phyloP scores from a whole-genome alignment of 2,113 vertebrate genomes.

The Indicator indicator region DNA sequence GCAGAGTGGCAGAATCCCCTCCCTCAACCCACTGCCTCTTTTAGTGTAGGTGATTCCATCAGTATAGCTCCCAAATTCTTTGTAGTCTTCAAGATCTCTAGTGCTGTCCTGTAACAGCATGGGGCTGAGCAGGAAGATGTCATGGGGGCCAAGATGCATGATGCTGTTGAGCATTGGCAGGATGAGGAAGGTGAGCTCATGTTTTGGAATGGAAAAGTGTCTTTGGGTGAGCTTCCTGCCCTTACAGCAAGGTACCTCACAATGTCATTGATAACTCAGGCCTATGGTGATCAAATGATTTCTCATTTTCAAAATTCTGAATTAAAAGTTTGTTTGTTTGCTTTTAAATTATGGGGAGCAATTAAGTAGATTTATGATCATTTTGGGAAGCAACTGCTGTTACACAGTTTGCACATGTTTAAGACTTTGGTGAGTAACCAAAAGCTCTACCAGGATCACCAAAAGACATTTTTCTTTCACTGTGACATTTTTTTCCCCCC shows the following conservation, averaged over 20 bases:
- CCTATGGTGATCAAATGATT: neutral
- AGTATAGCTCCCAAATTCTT: neutral
- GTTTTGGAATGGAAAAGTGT: neutral
- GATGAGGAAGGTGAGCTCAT: neutral
- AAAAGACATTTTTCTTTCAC: neutral
- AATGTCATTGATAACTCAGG: neutral
- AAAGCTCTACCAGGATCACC: neutral
- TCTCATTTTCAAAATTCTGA: neutral
- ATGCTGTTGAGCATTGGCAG: rapidly evolving
- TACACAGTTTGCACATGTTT: neutral
- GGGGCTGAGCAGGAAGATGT: neutral
- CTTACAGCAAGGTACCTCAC: neutral
- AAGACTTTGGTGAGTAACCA: neutral
- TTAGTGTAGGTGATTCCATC: neutral
- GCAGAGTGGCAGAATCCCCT: too few species aligned
- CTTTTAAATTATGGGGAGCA: neutral
- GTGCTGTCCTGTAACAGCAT: rapidly evolving
- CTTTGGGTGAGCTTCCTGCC: neutral
- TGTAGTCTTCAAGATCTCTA: neutral
- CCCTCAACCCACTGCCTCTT: neutral
- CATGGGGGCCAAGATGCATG: rapidly evolving
- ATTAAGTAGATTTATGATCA: neutral
- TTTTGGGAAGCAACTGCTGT: neutral
- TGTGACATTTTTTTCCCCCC: neutral
- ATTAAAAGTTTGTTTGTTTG: neutral